Conservation (phyloP, 2,797 vertebrate genomes). For the Basileuterus tristriatus region DNA sequence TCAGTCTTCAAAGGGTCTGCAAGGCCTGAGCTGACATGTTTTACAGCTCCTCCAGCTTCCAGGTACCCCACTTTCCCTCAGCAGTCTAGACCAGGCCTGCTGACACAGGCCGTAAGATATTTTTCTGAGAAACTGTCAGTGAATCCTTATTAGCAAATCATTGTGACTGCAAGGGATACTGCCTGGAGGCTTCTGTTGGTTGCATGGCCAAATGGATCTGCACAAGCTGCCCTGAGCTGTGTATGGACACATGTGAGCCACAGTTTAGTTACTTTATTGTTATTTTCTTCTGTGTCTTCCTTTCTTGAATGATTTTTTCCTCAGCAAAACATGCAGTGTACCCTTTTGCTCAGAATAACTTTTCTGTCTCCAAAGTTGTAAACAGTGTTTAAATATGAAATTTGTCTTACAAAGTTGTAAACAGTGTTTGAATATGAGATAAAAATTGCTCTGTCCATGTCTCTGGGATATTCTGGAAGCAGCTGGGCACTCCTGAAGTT, state of each 20-base stretch:
- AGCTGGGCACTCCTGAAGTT: not conserved
- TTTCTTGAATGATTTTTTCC: not conserved
- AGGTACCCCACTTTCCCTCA: not conserved
- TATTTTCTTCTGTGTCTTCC: not conserved
- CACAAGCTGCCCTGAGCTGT: not conserved
- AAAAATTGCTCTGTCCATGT: fast-evolving
- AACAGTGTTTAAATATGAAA: not conserved
- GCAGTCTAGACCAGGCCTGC: not conserved
- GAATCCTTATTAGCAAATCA: not conserved
- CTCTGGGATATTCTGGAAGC: not conserved
- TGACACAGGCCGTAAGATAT: not conserved
- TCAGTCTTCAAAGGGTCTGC: not conserved
- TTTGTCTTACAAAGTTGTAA: not conserved
- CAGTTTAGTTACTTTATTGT: not conserved
- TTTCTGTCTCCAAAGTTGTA: not conserved
- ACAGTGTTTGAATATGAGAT: not conserved
- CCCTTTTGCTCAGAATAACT: not conserved
- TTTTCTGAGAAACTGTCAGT: not conserved
- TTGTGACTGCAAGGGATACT: not conserved
- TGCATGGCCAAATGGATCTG: not conserved
- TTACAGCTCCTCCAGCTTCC: not conserved
- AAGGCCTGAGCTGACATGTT: not conserved
- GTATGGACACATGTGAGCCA: not conserved
- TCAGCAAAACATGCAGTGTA: not conserved
- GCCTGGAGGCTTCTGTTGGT: not conserved